Evolutionary conservation across 53 echinoderm and acorn worm genomes (phyloP), one percentile per base, ranked within the genome.

Genomic region (Henricia sp.): DNA sequence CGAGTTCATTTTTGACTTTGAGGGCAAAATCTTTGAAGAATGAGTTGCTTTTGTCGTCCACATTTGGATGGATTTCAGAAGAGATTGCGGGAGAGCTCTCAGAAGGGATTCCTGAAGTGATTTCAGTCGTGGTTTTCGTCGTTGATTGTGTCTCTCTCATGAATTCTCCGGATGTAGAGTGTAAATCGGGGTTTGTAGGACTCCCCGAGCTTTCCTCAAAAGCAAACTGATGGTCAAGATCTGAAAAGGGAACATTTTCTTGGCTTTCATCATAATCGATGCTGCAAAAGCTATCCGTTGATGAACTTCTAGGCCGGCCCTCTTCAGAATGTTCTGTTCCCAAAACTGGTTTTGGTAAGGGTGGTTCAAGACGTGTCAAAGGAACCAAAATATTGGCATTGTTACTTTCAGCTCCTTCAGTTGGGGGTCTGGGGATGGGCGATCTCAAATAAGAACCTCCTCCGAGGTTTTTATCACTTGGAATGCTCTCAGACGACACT

Each of bases 311-410:
- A 1, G 33, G 44, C 46, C 65, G 14, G 1, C 21, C 27, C 50
- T 66, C 35, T 1, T 24, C 38, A 21, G 37, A 40, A 10, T 8
- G 4, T 4, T 44, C 28, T 44, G 70, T 14, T 70, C 46, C 13
- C 8, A 26, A 17, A 25, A 46, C 32, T 59, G 30, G 28, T 44
- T 13, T 19, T 63, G 55, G 8, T 13, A 51, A 38, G 4, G 60
- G 71, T 36, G 88, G 88, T 17, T 63, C 73, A 1, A 83, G 23
- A 14, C 43, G 68, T 27, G 88, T 88, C 82, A 82, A 13, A 21
- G 60, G 88, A 52, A 88, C 35, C 42, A 48, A 36, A 50, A 77
- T 3, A 25, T 9, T 6, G 8, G 14, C 19, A 5, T 5, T 20
- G 25, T 6, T 41, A 6, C 46, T 25, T 35, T 59, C 59, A 23